Evolutionary conservation across 2,113 vertebrate genomes (phyloP).

Genomic region (Scolopax mira): DNA sequence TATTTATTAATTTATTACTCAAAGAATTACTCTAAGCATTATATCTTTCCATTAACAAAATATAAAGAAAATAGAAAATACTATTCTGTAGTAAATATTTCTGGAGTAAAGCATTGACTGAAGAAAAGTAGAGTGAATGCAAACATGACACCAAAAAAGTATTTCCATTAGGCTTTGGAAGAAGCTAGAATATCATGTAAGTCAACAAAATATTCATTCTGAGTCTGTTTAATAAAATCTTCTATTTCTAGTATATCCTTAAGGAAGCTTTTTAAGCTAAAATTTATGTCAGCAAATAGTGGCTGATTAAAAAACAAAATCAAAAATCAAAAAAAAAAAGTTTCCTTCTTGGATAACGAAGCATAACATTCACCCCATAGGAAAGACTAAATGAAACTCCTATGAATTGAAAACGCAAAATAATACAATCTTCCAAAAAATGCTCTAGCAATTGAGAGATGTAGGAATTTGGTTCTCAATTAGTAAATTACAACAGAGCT

Average conservation of each 20-base stretch:
- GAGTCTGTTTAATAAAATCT: background rate
- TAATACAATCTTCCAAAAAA: background rate
- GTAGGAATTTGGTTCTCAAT: background rate
- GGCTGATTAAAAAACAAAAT: background rate
- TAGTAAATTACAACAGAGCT: slow-evolving; percentile 33
- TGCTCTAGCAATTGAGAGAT: background rate
- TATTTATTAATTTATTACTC: background rate
- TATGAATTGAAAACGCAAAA: background rate
- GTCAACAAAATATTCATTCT: background rate
- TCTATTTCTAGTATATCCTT: background rate
- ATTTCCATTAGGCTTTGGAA: background rate
- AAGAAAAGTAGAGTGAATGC: background rate
- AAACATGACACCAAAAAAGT: background rate
- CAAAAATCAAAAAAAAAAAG: too few relatives aligned
- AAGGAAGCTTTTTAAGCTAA: background rate
- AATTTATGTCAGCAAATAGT: background rate
- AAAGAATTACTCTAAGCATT: background rate
- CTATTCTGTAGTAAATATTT: background rate
- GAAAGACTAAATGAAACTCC: background rate
- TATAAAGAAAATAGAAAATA: background rate
- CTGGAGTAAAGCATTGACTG: background rate
- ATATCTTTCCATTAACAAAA: background rate
- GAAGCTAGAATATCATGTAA: background rate
- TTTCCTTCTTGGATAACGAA: background rate
- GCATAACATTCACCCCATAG: too few relatives aligned